Base-by-base conservation (phyloP, 2,888 invertebrate genomes). In the Crocallis elinguaria region DNA sequence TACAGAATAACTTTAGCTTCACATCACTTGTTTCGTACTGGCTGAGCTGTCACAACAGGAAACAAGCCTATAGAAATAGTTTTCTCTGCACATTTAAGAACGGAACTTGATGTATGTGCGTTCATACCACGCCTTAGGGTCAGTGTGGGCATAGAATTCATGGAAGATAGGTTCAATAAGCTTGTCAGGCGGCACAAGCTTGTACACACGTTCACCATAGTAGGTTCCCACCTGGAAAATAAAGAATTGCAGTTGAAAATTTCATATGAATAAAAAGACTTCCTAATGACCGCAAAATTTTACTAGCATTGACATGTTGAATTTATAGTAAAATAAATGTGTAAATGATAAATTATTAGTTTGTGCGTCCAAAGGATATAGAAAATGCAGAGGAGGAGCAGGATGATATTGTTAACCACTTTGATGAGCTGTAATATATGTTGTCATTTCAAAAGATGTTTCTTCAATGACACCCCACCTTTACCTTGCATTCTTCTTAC, bases 151-250 rank as follows among this genome's bases (percentile, higher is more conserved):
- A 69, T 95, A 96, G 83, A 94, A 96, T 75, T 97, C 97, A 39
- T 92, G 88, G 78, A 93, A 92, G 41, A 82, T 85, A 0, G 96
- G 96, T 27, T 93, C 91, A 1, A 95, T 79, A 16, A 95, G 92
- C 1, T 92, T 89, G 65, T 95, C 94, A 43, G 93, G 84, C 0
- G 94, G 93, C 27, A 94, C 62, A 0, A 94, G 95, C 70, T 95
- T 94, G 91, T 93, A 98, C 8, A 98, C 86, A 16, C 95, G 95
- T 77, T 97, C 95, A 3, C 97, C 97, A 66, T 95, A 97, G 84
- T 94, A 96, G 1, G 96, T 98, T 37, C 98, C 99, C 4, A 95
- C 95, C 92, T 91, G 77, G 27, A 75, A 81, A 60, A 11, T 42
- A 49, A 56, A 21, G 14, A 12, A 25, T 9, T n/a, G 2, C n/a